Evolutionary conservation across 30 jellyfish, hydroid and myxozoan genomes (phyloP).

Genomic region (Mastigias papua): DNA sequence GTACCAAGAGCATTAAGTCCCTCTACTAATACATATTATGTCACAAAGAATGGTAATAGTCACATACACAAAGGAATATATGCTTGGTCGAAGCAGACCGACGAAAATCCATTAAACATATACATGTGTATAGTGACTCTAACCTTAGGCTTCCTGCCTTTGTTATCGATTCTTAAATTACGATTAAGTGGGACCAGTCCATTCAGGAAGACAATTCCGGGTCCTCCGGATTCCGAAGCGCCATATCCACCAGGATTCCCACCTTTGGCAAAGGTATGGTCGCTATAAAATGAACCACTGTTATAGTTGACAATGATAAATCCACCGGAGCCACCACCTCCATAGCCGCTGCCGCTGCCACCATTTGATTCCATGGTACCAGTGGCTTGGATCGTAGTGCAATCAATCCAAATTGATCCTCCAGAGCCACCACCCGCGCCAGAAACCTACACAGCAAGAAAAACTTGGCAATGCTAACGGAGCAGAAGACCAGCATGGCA

Average conservation of each 20-base stretch:
- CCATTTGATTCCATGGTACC: conserved; percentile 65
- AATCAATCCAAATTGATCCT: conserved; percentile 60
- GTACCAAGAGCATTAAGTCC: too few species aligned
- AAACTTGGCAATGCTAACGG: too few species aligned
- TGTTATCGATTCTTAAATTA: conserved; percentile 62
- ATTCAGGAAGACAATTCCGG: conserved; percentile 58
- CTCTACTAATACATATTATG: too few species aligned
- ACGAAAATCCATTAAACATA: too few species aligned
- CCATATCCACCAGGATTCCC: conserved; percentile 60
- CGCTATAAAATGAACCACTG: conserved; percentile 58
- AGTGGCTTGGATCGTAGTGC: conserved; percentile 36
- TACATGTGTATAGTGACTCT: too few species aligned
- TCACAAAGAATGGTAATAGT: too few species aligned
- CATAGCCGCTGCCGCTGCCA: conserved; percentile 53
- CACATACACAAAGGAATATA: too few species aligned
- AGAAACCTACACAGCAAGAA: background rate
- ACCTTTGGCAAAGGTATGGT: conserved; percentile 65
- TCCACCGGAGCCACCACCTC: conserved; percentile 84
- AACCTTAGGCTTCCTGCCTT: conserved; percentile 68
- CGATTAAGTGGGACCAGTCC: conserved; percentile 41
- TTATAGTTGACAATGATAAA: conserved; percentile 42
- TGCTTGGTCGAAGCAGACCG: too few species aligned
- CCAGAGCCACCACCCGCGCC: conserved; percentile 77
- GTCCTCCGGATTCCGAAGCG: conserved; percentile 70
- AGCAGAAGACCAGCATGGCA: too few species aligned